A percentile compares a stretch with the other conserved stretches of the same genome.
These are phyloP conservation scores for Nycticebus coucang DNA, from an alignment of 2,113 vertebrate genomes.

Conservation along the genomic window DNA sequence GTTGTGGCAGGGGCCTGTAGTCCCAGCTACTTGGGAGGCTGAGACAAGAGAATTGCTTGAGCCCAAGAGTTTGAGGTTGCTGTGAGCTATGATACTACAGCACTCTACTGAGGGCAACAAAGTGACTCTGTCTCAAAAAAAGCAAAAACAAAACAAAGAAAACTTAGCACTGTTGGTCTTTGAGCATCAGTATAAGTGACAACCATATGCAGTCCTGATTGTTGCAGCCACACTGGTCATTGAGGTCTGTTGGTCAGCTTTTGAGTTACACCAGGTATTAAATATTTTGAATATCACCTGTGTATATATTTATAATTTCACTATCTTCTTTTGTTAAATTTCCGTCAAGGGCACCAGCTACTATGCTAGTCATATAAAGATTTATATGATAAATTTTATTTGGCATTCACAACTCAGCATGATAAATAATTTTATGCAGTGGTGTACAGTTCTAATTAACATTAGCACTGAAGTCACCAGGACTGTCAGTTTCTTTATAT, in stretches of 20 bases:
- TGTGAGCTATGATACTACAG: no score
- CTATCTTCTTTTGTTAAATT: constrained; percentile 30
- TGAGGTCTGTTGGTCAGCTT: background rate
- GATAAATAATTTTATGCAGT: constrained; percentile 62
- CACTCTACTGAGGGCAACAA: no score
- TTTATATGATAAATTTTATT: constrained; percentile 67
- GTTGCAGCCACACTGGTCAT: background rate
- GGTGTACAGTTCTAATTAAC: constrained; percentile 65
- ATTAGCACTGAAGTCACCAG: constrained; percentile 67
- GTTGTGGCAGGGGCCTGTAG: no score
- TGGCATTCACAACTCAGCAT: constrained; percentile 64
- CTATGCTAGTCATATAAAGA: constrained; percentile 58
- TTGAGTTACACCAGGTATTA: background rate
- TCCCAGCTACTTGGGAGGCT: no score
- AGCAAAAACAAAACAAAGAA: background rate
- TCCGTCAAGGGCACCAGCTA: constrained; percentile 63
- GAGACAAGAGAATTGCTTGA: no score
- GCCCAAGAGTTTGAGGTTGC: no score
- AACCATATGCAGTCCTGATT: background rate
- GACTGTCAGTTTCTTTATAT: constrained; percentile 58
- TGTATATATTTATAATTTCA: background rate
- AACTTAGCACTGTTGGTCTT: background rate
- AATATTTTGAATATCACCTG: constrained; percentile 10
- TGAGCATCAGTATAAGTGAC: background rate
- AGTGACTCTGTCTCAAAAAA: no score